These are phyloP conservation scores for Eubasilissa splendida DNA, from an alignment of 2,888 invertebrate species.

Conservation along the genomic window DNA sequence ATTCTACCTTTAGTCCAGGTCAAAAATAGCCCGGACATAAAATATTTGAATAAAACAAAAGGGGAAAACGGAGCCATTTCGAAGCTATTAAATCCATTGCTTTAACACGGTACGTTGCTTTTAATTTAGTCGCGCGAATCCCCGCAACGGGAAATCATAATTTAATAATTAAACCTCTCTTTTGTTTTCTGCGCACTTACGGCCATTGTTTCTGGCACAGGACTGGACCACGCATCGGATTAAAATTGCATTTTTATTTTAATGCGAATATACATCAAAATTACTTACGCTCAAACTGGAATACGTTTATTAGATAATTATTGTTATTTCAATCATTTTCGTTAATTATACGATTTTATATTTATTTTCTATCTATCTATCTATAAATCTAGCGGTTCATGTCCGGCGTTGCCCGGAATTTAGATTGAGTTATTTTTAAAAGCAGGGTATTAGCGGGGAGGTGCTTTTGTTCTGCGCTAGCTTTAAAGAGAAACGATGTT, in stretches of 20 bases:
- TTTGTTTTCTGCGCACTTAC: conserved; percentile 45
- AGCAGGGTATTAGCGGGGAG: too few relatives aligned
- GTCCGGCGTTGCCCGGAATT: too few relatives aligned
- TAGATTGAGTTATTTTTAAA: too few relatives aligned
- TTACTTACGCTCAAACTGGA: conserved; percentile 53
- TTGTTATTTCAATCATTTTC: too few relatives aligned
- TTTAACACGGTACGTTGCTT: conserved; percentile 45
- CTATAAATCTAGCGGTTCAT: too few relatives aligned
- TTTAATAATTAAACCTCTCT: conserved; percentile 55
- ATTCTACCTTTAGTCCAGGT: conserved; percentile 4
- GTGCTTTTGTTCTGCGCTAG: too few relatives aligned
- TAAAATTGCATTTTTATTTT: conserved; percentile 51
- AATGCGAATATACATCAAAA: conserved; percentile 51
- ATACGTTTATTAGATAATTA: neutral
- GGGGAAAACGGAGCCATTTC: conserved; percentile 31
- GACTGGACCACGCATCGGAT: conserved; percentile 16
- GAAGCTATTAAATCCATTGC: conserved; percentile 35
- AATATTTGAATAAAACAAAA: conserved; percentile 35
- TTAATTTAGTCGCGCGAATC: conserved; percentile 55
- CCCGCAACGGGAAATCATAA: conserved; percentile 55
- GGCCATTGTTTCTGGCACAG: conserved; percentile 35
- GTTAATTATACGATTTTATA: too few relatives aligned
- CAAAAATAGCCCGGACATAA: conserved; percentile 18
- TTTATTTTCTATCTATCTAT: too few relatives aligned
- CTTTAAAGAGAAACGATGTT: too few relatives aligned